These are phyloP conservation scores for Sarcophaga subvicina DNA, from an alignment of 2,888 invertebrate genomes.

Conservation along the genomic window DNA sequence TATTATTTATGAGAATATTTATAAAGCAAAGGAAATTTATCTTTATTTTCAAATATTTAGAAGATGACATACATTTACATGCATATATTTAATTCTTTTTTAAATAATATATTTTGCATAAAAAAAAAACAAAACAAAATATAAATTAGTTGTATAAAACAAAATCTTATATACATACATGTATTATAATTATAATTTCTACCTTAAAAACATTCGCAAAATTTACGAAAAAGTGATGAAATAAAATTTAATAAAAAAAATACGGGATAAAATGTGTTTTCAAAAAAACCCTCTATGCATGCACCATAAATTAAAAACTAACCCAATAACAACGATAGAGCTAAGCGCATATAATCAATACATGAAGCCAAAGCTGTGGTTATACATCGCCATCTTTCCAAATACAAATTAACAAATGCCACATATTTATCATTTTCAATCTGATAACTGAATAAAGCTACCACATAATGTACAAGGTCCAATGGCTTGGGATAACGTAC, in stretches of 20 bases:
- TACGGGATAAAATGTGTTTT: slow-evolving; percentile 45
- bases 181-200: slow-evolving; percentile 60
- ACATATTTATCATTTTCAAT: slow-evolving; percentile 72
- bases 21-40: slow-evolving; percentile 9
- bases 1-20: slow-evolving; percentile 26
- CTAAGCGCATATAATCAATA: slow-evolving; percentile 77
- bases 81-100: slow-evolving; percentile 18
- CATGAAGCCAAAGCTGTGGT: slow-evolving; percentile 74
- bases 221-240: slow-evolving; percentile 50
- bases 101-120: slow-evolving; percentile 23
- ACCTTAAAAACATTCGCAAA: slow-evolving; percentile 44
- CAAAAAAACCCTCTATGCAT: background rate
- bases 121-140: slow-evolving; percentile 12
- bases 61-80: background rate
- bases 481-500: slow-evolving; percentile 46
- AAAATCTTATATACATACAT: slow-evolving; percentile 29
- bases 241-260: slow-evolving; percentile 52
- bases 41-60: slow-evolving; percentile 51
- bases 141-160: background rate
- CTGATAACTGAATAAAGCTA: slow-evolving; percentile 70
- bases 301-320: slow-evolving; percentile 4
- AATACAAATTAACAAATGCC: slow-evolving; percentile 73
- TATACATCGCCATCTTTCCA: slow-evolving; percentile 75
- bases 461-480: slow-evolving; percentile 71
- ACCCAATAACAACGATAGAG: slow-evolving; percentile 71